These are phyloP conservation scores for Zeus faber DNA, from an alignment of 2,113 vertebrate species.

Conservation along the genomic window DNA sequence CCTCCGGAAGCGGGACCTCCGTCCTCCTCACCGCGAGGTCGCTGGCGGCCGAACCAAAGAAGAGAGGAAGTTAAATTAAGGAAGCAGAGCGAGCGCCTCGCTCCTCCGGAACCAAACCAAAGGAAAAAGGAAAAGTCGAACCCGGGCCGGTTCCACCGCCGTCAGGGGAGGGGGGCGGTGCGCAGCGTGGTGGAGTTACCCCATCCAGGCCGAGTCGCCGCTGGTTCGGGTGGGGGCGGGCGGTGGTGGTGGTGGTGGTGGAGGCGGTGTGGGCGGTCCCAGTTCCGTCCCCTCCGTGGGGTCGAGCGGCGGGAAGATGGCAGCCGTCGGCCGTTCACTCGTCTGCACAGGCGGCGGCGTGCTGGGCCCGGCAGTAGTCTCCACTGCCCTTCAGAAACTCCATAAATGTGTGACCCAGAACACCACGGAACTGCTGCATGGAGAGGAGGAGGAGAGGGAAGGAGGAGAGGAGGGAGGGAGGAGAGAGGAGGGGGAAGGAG, in stretches of 20 bases:
- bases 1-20: slow-evolving; percentile 7
- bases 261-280: neutral
- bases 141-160: slow-evolving; percentile 90
- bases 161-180: slow-evolving; percentile 93
- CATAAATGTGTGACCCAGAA: slow-evolving; percentile 99
- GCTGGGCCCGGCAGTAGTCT: slow-evolving; percentile 99
- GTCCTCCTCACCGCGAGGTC: slow-evolving; percentile 8
- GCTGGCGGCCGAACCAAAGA: slow-evolving; percentile 44
- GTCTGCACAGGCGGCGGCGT: slow-evolving; percentile 97
- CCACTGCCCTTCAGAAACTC: slow-evolving; percentile 99
- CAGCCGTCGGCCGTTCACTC: slow-evolving; percentile 94
- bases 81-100: slow-evolving; percentile 46
- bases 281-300: slow-evolving; percentile 71
- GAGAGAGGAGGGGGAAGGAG: no score
- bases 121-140: slow-evolving; percentile 78
- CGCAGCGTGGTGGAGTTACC: slow-evolving; percentile 91
- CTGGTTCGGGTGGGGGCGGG: slow-evolving; percentile 81
- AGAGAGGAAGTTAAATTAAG: slow-evolving; percentile 56
- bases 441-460: slow-evolving; percentile 19
- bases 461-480: no score
- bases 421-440: slow-evolving; percentile 99
- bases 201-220: slow-evolving; percentile 93
- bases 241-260: slow-evolving; percentile 23
- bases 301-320: slow-evolving; percentile 82
- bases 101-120: slow-evolving; percentile 41